Base-by-base conservation (phyloP, 2,797 vertebrate species). In the Taenioides sp. region DNA sequence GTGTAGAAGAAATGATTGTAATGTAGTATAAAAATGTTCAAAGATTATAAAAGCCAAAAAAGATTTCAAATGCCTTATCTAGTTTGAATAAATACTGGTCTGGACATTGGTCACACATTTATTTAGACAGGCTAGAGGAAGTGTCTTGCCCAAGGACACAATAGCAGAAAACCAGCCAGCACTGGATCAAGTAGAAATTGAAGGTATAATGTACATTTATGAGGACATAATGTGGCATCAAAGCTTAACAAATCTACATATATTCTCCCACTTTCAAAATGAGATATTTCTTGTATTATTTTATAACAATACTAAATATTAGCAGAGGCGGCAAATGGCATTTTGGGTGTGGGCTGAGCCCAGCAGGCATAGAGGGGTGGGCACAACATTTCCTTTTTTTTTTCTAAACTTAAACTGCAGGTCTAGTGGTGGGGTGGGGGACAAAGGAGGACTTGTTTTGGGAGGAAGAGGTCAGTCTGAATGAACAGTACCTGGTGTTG, bases 361-460 rank as follows among this genome's bases (percentile, higher is more conserved):
- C 75, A 76, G 68, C 74, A 71, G 79, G 70, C 81, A 79, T 62
- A 52, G 73, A 80, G 73, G 67, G 72, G 74, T 61, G 65, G 81
- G 74, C 71, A 83, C 73, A 74, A 65, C 17, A 20, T 31, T 66
- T 52, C 25, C 25, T 31, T 31, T 82, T 82, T 31, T 67, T 65
- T 70, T 49, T 37, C 54, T 80, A 87, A 88, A 86, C 81, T 83
- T 87, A 90, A 91, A 90, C 80, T 79, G 72, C 73, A 81, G 67
- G 65, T 74, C 80, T 79, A 82, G 79, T 81, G 78, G 34, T 76
- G 72, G 78, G 82, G 71, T 12, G 61, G 76, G 84, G 78, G 81
- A 95, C 93, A 95, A 94, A 94, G 93, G 87, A 66, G 69, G 74
- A 78, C 91, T 93, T 95, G 94, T 95, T 90, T 87, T 76, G 84